phyloP scores from a whole-genome alignment of 2,113 vertebrate species.

The Bagarius yarrelli region DNA sequence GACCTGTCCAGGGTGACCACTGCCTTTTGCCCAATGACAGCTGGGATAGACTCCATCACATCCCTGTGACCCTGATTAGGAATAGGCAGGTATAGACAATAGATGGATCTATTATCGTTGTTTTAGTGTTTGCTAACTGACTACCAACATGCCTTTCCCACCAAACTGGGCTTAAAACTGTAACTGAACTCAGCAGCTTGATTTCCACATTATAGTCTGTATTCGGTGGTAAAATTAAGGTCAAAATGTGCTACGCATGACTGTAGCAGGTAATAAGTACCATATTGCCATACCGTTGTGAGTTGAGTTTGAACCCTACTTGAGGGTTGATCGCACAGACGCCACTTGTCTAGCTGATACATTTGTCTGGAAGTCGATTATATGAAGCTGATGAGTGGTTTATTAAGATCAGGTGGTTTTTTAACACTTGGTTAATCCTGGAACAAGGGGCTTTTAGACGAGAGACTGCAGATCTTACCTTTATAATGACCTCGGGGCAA shows the following conservation, averaged over 20 bases:
- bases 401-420: conserved; percentile 11
- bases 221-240: background rate
- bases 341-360: conserved; percentile 19
- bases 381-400: background rate
- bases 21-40: no score
- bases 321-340: background rate
- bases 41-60: no score
- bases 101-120: no score
- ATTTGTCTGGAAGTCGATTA: conserved; percentile 25
- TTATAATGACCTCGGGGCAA: background rate
- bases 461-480: background rate
- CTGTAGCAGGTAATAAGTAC: conserved; percentile 7
- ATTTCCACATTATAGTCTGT: background rate
- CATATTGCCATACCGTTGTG: background rate
- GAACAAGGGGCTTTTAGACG: background rate
- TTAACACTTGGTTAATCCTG: conserved; percentile 13
- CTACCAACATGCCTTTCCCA: no score
- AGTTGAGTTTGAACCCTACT: background rate
- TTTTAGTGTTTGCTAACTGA: no score
- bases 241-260: background rate
- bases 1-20: no score
- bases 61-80: no score
- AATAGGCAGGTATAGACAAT: no score
- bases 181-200: background rate
- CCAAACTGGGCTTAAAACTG: no score